Evolutionary conservation across 2,888 invertebrate genomes (phyloP).

Genomic region (Aleiodes leptofemur): DNA sequence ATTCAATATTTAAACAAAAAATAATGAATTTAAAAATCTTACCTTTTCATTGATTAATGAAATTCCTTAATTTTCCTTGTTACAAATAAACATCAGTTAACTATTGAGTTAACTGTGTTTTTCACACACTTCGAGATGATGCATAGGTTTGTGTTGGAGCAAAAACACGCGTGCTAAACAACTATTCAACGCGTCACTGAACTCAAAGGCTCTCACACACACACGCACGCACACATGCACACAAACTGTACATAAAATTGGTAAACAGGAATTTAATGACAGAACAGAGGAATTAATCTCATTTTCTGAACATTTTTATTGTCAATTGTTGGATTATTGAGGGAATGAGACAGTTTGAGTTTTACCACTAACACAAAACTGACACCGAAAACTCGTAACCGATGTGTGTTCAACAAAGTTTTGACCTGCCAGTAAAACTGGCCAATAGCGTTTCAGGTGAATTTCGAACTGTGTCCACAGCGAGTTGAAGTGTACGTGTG

Average conservation of each 20-base stretch:
- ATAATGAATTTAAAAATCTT: background rate
- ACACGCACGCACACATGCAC: background rate
- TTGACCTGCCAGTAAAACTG: slow-evolving; percentile 68
- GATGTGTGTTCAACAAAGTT: slow-evolving; percentile 62
- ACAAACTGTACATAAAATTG: too few relatives aligned
- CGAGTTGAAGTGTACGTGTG: slow-evolving; percentile 39
- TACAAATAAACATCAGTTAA: too few relatives aligned
- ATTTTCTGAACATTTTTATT: too few relatives aligned
- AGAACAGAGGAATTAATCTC: too few relatives aligned
- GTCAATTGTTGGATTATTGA: too few relatives aligned
- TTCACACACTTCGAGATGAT: background rate
- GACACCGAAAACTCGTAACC: slow-evolving; percentile 55
- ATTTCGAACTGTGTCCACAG: slow-evolving; percentile 52
- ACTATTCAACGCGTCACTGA: slow-evolving; percentile 12
- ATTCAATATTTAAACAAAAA: background rate
- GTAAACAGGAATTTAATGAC: too few relatives aligned
- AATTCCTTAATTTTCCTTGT: too few relatives aligned
- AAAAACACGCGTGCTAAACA: slow-evolving; percentile 25
- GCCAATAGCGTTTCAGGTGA: slow-evolving; percentile 64
- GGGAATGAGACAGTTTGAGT: background rate
- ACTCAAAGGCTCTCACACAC: background rate
- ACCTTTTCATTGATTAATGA: background rate
- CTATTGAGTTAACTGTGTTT: too few relatives aligned
- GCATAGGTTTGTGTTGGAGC: slow-evolving; percentile 5
- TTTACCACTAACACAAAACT: slow-evolving; percentile 8